Evolutionary conservation across 2,113 vertebrate species (phyloP), one percentile per base, ranked within the genome.

Genomic region (Pelvicachromis taeniatus): DNA sequence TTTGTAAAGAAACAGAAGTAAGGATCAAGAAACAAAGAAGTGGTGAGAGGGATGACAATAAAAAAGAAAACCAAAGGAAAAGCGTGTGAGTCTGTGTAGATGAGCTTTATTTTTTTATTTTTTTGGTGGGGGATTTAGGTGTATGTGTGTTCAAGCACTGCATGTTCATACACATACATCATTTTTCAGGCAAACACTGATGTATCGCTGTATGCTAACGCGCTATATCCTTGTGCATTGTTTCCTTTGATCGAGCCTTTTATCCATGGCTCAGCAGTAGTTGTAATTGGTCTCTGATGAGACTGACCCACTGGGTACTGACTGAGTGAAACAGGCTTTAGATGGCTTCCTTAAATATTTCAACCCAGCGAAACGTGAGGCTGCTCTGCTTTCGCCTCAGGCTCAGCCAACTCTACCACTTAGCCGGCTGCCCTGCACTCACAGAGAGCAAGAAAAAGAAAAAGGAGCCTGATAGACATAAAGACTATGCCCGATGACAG

Each of bases 271-370:
- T 91, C 88, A 56, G 87, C 82, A 29, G 85, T 13, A 65, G 82
- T 80, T 86, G 86, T 94, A 93, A 94, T 93, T 93, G 93, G 93
- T 93, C 92, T 93, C 91, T 87, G 86, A 91, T 87, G 91, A 88
- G 89, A 86, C 70, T 75, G 89, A 85, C 85, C 88, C 85, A 87
- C 90, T 85, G 89, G 90, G 84, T 83, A 63, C 68, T 53, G 83
- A 84, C 82, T 75, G 87, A 91, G 84, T 40, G 88, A 94, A 91
- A 89, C 85, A 78, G 82, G 85, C 82, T 82, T 85, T 87, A 87
- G 88, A 92, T 89, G 87, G 82, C 85, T 89, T 87, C 88, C 92
- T 92, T 90, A 90, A 93, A 92, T 88, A 92, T 89, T 92, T 88
- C 88, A 89, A 85, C 59, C 68, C 79, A 85, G 80, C 78, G 82